phyloP scores from a whole-genome alignment of 2,113 vertebrate genomes.

The Caranx ignobilis region DNA sequence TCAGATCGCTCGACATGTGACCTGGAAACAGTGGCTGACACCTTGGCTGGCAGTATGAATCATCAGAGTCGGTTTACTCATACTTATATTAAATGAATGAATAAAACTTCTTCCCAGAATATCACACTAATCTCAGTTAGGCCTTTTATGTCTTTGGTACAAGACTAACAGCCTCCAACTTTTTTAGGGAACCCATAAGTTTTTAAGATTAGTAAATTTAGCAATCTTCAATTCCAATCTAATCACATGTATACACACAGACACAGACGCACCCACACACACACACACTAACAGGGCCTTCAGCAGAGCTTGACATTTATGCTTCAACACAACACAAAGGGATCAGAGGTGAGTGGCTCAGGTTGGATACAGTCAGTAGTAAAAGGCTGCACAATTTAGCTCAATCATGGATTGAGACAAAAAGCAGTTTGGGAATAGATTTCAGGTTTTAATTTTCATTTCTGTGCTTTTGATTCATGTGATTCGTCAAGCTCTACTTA shows the following conservation, averaged over 20 bases:
- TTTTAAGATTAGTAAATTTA: neutral
- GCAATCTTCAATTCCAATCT: neutral
- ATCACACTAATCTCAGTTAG: neutral
- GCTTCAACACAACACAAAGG: neutral
- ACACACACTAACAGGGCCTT: conserved; percentile 11
- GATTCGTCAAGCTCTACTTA: conserved; percentile 55
- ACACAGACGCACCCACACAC: neutral
- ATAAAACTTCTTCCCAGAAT: neutral
- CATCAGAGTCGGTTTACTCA: too few species aligned
- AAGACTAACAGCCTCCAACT: too few species aligned
- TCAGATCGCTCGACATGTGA: too few species aligned
- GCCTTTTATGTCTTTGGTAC: neutral
- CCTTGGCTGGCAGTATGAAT: too few species aligned
- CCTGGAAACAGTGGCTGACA: too few species aligned
- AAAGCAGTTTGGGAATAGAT: neutral
- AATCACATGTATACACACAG: neutral
- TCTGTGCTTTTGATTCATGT: neutral
- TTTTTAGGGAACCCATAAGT: neutral
- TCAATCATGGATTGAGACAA: neutral
- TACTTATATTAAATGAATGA: too few species aligned
- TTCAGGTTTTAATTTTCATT: conserved; percentile 18
- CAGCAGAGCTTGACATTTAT: conserved; percentile 51
- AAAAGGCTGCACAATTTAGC: neutral
- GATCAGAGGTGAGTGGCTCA: neutral
- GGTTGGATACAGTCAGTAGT: neutral